Evolutionary conservation across 2,888 invertebrate genomes (phyloP).

Genomic region (Phalera bucephala): DNA sequence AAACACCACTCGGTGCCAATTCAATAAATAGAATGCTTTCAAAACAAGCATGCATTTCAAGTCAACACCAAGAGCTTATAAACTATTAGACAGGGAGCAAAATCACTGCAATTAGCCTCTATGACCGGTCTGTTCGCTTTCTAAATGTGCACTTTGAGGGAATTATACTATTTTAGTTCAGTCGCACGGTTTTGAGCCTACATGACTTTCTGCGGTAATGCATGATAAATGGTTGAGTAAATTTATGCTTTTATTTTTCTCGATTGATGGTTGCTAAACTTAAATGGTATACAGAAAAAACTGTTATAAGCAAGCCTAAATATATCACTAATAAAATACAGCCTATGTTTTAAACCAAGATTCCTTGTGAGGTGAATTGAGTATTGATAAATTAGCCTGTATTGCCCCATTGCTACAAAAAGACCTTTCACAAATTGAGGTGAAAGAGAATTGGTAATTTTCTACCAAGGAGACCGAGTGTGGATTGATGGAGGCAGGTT

Average conservation of each 20-base stretch:
- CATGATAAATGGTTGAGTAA: not conserved
- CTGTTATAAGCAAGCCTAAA: too few species aligned
- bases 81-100: conserved; percentile 14
- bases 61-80: conserved; percentile 2
- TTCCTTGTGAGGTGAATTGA: too few species aligned
- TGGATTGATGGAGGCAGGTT: too few species aligned
- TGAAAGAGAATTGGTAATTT: too few species aligned
- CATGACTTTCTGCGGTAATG: conserved; percentile 16
- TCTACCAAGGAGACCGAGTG: too few species aligned
- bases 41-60: conserved; percentile 1
- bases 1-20: conserved; percentile 1
- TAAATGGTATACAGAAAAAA: too few species aligned
- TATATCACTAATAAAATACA: too few species aligned
- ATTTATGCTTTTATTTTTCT: not conserved
- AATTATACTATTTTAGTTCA: conserved; percentile 25
- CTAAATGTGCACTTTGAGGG: conserved; percentile 33
- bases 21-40: conserved; percentile 1
- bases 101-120: conserved; percentile 33
- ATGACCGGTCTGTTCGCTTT: conserved; percentile 34
- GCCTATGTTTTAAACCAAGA: too few species aligned
- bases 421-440: too few species aligned
- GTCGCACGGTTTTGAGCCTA: conserved; percentile 11
- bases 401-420: too few species aligned
- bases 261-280: too few species aligned
- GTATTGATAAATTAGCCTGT: too few species aligned